Evolutionary conservation across 2,888 invertebrate species (phyloP), one percentile per base, ranked within the genome.

Genomic region (Troides helena): DNA sequence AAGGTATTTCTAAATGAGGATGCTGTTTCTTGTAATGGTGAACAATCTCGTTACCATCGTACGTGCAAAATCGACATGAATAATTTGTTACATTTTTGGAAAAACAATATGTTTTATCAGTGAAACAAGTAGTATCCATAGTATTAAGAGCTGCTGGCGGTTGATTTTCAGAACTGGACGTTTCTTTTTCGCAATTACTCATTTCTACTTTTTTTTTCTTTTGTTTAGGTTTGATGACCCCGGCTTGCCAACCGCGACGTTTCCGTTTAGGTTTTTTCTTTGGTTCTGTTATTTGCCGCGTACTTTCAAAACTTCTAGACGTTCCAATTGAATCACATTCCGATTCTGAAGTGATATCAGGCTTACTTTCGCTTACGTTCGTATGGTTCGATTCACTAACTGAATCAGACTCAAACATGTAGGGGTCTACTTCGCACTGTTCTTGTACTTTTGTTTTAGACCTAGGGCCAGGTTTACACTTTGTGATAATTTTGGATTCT

Each of bases 1-100:
- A 89, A 23, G 95, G 88, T 18, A 95, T 93, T 85, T 96, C 96
- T n/a, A 90, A 88, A 46, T 94, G 93, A 0, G 94, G 93, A 82
- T 96, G 96, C 57, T 85, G 80, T n/a, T 86, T 85, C 75, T 94
- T 94, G 77, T 95, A 96, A 87, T 96, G 96, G 57, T 92, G 88
- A 0, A 95, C 94, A 58, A 96, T 95, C 69, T 94, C 93, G 73
- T 88, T 90, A 0, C 95, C 95, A 23, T 77, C 83, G 75, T 93
- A 95, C 0, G 80, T 72, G 79, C 96, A 96, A 17, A 95, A 80
- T 71, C 94, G 93, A 78, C 96, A 96, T 17, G 88, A 82, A 74
- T 94, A 93, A 46, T 79, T 82, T 2, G 76, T 78, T 21, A 85
- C 78, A 60, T 84, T 83, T 74, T 86, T 85, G 59, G 79, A 76